These are phyloP conservation scores for Eupithecia subfuscata DNA, from an alignment of 2,888 invertebrate species.

Conservation along the genomic window DNA sequence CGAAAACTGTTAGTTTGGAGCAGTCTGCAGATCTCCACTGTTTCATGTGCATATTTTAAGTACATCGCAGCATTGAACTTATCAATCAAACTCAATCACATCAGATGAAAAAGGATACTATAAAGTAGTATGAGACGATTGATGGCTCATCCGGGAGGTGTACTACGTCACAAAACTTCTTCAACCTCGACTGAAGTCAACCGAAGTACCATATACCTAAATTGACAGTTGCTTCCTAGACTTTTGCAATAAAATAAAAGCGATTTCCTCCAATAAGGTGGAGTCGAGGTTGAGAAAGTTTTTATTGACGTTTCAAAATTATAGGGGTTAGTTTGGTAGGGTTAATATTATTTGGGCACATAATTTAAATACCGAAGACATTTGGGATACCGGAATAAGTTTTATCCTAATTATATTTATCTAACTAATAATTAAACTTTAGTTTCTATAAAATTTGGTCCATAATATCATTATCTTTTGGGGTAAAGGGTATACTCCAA, in stretches of 20 bases:
- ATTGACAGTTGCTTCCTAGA: neutral
- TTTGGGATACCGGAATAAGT: neutral
- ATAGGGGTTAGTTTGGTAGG: neutral
- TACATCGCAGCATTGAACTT: no score
- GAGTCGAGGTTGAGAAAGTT: neutral
- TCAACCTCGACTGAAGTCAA: neutral
- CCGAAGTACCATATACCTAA: neutral
- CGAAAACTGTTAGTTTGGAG: no score
- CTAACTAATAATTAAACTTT: no score
- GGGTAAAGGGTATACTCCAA: no score
- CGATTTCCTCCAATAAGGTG: neutral
- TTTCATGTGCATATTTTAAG: no score
- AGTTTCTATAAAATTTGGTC: no score
- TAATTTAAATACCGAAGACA: neutral
- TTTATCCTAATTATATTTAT: neutral
- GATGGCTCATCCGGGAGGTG: no score
- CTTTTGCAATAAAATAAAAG: slow-evolving; percentile 2
- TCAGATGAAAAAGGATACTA: no score
- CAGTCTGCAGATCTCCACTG: no score
- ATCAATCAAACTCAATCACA: no score
- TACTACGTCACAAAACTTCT: neutral
- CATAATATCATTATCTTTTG: no score
- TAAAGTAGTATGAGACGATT: no score
- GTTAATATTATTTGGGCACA: neutral
- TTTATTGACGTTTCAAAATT: neutral